These are phyloP conservation scores for Aegypius monachus DNA, from an alignment of 2,113 vertebrate species.

Conservation along the genomic window DNA sequence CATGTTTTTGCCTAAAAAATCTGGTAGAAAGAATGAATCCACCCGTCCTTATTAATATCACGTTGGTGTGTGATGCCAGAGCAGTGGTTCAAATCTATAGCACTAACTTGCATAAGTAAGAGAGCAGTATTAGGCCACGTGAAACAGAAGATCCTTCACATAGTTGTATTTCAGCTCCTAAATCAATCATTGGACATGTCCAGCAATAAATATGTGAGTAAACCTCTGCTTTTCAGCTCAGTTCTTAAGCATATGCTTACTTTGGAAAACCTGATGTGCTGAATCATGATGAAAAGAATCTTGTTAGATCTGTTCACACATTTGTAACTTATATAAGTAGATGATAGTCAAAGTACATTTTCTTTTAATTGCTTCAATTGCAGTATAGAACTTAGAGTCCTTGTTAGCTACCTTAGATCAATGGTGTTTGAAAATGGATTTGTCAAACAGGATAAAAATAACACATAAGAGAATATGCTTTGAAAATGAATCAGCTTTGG, in stretches of 20 bases:
- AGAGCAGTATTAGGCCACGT: not conserved
- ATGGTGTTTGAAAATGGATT: not conserved
- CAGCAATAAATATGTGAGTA: not conserved
- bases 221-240: not conserved
- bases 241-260: not conserved
- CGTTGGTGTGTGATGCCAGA: not conserved
- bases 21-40: not conserved
- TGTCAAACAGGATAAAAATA: not conserved
- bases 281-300: not conserved
- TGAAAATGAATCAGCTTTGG: not conserved
- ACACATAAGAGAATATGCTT: not conserved
- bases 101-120: not conserved
- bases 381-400: not conserved
- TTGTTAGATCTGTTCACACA: not conserved
- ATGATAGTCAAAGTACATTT: not conserved
- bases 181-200: not conserved
- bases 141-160: not conserved
- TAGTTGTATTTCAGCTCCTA: not conserved
- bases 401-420: not conserved
- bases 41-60: not conserved
- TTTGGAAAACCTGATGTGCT: not conserved
- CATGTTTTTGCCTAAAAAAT: slow-evolving; percentile 3
- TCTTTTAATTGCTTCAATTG: not conserved
- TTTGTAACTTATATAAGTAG: not conserved
- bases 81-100: not conserved